Conservation (phyloP, 2,113 vertebrate species). For the Uropsilus gracilis region DNA sequence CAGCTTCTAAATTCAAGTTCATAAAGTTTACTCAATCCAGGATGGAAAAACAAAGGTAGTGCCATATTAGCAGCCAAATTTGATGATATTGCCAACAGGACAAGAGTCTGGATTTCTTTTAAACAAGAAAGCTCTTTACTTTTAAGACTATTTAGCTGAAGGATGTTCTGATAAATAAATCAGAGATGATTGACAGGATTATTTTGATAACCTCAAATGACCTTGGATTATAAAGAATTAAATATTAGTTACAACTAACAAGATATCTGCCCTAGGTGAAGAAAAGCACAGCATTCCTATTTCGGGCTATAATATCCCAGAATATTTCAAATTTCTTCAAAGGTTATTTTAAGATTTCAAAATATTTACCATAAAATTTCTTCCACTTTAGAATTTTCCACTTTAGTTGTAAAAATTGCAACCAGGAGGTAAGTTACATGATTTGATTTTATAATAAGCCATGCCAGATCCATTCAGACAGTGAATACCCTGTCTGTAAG, state of each 20-base stretch:
- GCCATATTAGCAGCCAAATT: not conserved
- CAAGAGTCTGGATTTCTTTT: not conserved
- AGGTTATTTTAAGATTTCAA: slow-evolving; percentile 1
- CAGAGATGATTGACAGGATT: not conserved
- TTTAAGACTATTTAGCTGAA: not conserved
- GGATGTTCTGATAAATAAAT: not conserved
- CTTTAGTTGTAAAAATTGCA: not conserved
- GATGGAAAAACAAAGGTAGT: not conserved
- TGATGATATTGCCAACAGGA: slow-evolving; percentile 13
- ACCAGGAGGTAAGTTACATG: not conserved
- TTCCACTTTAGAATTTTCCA: not conserved
- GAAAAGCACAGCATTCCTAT: not conserved
- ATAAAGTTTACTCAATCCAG: slow-evolving; percentile 44
- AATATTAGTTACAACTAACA: not conserved
- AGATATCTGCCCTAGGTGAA: not conserved
- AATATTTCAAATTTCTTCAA: slow-evolving; percentile 19
- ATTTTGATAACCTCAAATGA: not conserved
- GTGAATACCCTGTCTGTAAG: not conserved
- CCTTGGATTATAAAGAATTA: not conserved
- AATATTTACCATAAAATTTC: not conserved
- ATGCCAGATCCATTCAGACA: not conserved
- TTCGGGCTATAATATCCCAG: not conserved
- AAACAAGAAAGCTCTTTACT: not conserved
- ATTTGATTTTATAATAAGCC: not conserved
- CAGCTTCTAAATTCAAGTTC: slow-evolving; percentile 50